Evolutionary conservation across 2,888 invertebrate species (phyloP).

Genomic region (Vanessa cardui): DNA sequence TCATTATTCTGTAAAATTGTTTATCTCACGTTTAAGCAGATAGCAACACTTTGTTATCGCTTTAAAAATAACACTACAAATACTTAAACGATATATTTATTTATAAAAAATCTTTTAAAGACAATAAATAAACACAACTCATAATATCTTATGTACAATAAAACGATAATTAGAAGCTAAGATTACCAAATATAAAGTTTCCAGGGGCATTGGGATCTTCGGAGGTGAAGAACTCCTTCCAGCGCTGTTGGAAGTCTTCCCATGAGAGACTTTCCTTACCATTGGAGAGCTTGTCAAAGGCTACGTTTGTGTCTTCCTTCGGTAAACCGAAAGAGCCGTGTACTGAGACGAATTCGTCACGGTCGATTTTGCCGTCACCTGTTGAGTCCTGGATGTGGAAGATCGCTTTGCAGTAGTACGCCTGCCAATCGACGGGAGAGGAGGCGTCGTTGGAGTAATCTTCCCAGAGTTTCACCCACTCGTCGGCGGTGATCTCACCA

Average conservation of each 20-base stretch:
- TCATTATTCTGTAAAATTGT: no score
- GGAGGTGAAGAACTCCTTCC: conserved; percentile 93
- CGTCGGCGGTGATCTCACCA: conserved; percentile 92
- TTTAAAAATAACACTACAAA: not conserved
- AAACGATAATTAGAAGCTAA: conserved; percentile 82
- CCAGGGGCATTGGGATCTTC: conserved; percentile 90
- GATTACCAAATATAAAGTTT: conserved; percentile 93
- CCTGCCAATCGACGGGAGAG: conserved; percentile 91
- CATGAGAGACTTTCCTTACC: conserved; percentile 87
- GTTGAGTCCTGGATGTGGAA: conserved; percentile 94
- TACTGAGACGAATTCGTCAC: conserved; percentile 91
- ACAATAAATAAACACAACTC: conserved; percentile 16
- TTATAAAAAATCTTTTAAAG: conserved; percentile 6
- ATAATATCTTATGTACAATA: conserved; percentile 8
- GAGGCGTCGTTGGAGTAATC: conserved; percentile 88
- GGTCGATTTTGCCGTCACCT: conserved; percentile 89
- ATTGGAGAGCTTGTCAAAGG: conserved; percentile 91
- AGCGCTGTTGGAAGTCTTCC: conserved; percentile 89
- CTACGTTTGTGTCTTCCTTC: conserved; percentile 87
- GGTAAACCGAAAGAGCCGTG: conserved; percentile 90
- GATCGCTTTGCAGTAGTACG: conserved; percentile 92
- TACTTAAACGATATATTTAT: conserved; percentile 12
- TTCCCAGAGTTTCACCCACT: conserved; percentile 95
- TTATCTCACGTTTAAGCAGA: not conserved
- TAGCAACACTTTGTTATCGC: no score